phyloP scores from a whole-genome alignment of 2,888 invertebrate genomes.

The Pseudococcus viburni region DNA sequence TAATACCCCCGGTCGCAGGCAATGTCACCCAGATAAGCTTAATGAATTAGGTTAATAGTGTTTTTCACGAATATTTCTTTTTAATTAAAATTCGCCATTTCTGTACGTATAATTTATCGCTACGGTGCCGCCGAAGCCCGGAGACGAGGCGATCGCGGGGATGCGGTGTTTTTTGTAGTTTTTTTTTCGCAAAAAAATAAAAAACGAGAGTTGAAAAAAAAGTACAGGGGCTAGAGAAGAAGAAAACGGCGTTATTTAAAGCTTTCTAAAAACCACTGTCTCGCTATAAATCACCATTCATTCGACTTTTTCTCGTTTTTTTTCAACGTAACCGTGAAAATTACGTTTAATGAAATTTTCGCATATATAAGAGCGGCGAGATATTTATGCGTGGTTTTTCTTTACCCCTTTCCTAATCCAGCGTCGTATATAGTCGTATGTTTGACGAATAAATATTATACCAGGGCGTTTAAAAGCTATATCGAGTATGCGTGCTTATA shows the following conservation, averaged over 20 bases:
- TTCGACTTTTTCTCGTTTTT: slow-evolving; percentile 43
- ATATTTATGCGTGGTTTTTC: neutral
- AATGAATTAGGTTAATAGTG: slow-evolving; percentile 54
- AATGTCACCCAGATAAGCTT: slow-evolving; percentile 55
- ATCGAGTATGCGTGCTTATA: neutral
- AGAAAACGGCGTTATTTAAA: slow-evolving; percentile 28
- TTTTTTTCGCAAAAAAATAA: slow-evolving; percentile 17
- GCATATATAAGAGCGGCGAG: neutral
- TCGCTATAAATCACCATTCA: slow-evolving; percentile 49
- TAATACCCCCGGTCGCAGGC: slow-evolving; percentile 24
- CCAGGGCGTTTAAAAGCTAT: neutral
- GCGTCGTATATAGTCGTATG: neutral
- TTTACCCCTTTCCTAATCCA: neutral
- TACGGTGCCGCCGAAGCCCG: neutral
- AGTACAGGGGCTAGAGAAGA: neutral
- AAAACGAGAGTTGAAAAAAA: neutral
- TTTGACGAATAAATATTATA: neutral
- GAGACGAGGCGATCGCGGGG: neutral
- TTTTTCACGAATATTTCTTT: slow-evolving; percentile 52
- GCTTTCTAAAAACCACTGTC: slow-evolving; percentile 52
- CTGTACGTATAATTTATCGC: slow-evolving; percentile 42
- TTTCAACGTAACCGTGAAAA: slow-evolving; percentile 27
- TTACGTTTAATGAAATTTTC: slow-evolving; percentile 46
- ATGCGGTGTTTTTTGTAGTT: neutral
- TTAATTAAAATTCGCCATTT: slow-evolving; percentile 52